Percentiles rank a stretch among this genome's conserved stretches.
These are phyloP conservation scores for Xanthorhoe designata DNA, from an alignment of 2,888 invertebrate species.

Conservation along the genomic window DNA sequence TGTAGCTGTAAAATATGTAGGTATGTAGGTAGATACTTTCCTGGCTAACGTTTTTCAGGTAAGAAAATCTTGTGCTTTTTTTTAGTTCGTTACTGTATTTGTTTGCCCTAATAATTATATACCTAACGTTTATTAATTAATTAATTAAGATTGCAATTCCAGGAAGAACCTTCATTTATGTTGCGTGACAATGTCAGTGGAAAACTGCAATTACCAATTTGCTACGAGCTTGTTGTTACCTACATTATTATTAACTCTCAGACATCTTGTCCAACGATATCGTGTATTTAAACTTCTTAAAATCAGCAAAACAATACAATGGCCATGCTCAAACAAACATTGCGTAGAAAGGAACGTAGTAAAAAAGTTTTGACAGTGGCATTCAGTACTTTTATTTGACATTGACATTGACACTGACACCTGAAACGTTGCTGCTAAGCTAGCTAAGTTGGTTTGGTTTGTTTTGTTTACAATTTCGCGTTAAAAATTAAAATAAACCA, in stretches of 20 bases:
- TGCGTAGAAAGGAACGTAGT: conserved; percentile 45
- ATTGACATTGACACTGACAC: conserved; percentile 1
- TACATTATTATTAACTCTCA: neutral
- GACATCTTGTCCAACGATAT: neutral
- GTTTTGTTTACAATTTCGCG: conserved; percentile 22
- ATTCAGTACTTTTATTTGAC: conserved; percentile 1
- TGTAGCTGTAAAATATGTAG: no score
- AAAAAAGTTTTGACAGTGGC: conserved; percentile 31
- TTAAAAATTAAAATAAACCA: conserved; percentile 40
- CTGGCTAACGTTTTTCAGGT: no score
- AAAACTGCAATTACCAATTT: conserved; percentile 47
- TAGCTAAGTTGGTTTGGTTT: conserved; percentile 11
- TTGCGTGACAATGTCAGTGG: conserved; percentile 61
- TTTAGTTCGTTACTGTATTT: neutral
- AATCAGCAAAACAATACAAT: no score
- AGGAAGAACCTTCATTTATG: conserved; percentile 78
- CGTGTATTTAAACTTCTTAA: no score
- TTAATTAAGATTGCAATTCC: conserved; percentile 44
- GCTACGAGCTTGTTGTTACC: conserved; percentile 28
- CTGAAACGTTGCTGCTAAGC: neutral
- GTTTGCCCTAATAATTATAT: conserved; percentile 21
- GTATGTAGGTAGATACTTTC: no score
- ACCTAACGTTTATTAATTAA: conserved; percentile 29
- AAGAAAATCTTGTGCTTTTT: neutral
- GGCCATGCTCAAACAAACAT: neutral